Conservation (phyloP, 2,888 invertebrate species). For the Diabrotica balteata region DNA sequence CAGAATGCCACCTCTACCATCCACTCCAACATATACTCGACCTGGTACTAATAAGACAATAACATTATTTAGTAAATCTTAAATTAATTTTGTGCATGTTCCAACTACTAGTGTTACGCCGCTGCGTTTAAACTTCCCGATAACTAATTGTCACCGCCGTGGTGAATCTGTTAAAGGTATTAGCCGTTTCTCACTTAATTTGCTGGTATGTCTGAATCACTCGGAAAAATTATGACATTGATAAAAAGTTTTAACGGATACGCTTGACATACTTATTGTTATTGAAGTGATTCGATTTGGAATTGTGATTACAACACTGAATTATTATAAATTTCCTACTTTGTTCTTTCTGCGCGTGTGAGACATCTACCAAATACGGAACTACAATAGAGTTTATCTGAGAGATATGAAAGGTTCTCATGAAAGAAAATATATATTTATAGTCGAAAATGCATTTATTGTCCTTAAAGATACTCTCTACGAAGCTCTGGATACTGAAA, state of each 20-base stretch:
- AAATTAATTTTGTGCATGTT: too few species aligned
- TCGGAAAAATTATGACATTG: conserved; percentile 4
- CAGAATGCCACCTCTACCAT: too few species aligned
- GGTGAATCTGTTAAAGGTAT: conserved; percentile 3
- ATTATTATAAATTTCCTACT: conserved; percentile 9
- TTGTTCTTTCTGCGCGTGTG: conserved; percentile 6
- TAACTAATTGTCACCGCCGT: not conserved
- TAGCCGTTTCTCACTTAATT: not conserved
- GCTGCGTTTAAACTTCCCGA: not conserved
- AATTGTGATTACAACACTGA: conserved; percentile 7
- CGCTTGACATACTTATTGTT: conserved; percentile 12
- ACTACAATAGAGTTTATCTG: not conserved
- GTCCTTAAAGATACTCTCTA: too few species aligned
- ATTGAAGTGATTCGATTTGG: conserved; percentile 16
- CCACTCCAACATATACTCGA: too few species aligned
- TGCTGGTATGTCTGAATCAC: conserved; percentile 1
- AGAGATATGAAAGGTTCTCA: too few species aligned
- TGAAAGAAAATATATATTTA: too few species aligned
- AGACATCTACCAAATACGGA: conserved; percentile 1
- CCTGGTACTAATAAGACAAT: too few species aligned
- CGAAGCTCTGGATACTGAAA: too few species aligned
- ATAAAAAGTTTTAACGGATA: not conserved
- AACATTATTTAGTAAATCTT: too few species aligned
- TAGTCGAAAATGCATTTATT: too few species aligned
- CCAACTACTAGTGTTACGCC: not conserved